A percentile compares a stretch with the other conserved stretches of the same genome.
These are phyloP conservation scores for Tridacna crocea DNA, from an alignment of 2,888 invertebrate genomes.

Conservation along the genomic window DNA sequence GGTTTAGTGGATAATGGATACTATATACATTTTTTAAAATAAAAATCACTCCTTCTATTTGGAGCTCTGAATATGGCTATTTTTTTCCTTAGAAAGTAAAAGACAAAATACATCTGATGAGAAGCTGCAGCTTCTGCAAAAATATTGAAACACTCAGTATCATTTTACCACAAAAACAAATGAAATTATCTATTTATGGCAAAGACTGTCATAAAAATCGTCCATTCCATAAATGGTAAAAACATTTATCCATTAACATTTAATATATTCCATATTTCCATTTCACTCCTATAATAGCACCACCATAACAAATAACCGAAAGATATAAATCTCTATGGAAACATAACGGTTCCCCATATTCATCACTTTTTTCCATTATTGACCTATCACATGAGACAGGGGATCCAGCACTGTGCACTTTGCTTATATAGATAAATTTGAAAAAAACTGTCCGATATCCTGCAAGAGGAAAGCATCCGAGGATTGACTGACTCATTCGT, in stretches of 20 bases:
- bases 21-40: too few species aligned
- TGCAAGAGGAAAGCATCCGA: neutral
- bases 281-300: neutral
- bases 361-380: conserved; percentile 1
- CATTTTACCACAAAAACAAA: too few species aligned
- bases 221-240: too few species aligned
- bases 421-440: conserved; percentile 2
- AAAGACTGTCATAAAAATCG: too few species aligned
- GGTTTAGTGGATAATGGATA: too few species aligned
- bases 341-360: conserved; percentile 1
- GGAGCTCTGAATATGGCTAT: too few species aligned
- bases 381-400: neutral
- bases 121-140: too few species aligned
- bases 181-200: too few species aligned
- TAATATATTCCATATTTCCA: neutral
- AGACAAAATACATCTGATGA: too few species aligned
- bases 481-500: neutral
- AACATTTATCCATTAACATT: neutral
- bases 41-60: too few species aligned
- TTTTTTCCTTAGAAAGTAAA: too few species aligned
- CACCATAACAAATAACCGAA: neutral
- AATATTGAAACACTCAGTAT: too few species aligned
- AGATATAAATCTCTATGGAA: neutral
- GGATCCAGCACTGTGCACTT: conserved; percentile 1
- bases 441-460: neutral